Evolutionary conservation across 2,888 invertebrate genomes (phyloP).

Genomic region (Myathropa florea): DNA sequence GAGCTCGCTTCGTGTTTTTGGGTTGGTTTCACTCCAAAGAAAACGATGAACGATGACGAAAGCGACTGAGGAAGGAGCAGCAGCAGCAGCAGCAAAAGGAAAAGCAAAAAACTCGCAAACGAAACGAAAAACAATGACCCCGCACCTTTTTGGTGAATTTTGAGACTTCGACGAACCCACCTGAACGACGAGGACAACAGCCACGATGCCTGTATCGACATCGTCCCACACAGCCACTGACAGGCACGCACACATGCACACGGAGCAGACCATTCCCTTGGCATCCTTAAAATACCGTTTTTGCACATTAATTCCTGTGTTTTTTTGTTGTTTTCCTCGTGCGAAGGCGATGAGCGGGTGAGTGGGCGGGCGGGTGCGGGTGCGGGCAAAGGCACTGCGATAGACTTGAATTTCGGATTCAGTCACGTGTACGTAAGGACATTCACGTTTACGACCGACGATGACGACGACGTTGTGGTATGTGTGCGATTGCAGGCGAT

Average conservation of each 20-base stretch:
- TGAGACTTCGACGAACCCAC: conserved; percentile 37
- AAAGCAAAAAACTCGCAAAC: not conserved
- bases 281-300: conserved; percentile 24
- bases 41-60: not conserved
- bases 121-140: conserved; percentile 34
- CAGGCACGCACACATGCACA: not conserved
- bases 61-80: not conserved
- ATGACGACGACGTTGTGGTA: not conserved
- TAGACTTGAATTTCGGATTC: conserved; percentile 59
- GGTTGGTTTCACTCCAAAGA: not conserved
- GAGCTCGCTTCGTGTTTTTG: not conserved
- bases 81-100: not conserved
- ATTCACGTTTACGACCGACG: conserved; percentile 33
- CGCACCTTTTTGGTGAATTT: conserved; percentile 37
- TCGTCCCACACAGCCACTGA: conserved; percentile 2
- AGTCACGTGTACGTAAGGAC: conserved; percentile 49
- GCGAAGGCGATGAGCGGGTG: not conserved
- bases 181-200: conserved; percentile 12
- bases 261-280: not conserved
- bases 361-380: not conserved
- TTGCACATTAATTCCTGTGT: conserved; percentile 34
- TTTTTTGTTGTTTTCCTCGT: conserved; percentile 2
- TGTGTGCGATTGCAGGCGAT: conserved; percentile 1
- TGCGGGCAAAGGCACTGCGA: not conserved
- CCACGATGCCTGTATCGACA: not conserved